Evolutionary conservation across 2,888 invertebrate species (phyloP), one percentile per base, ranked within the genome.

Genomic region (Brachyptera risi): DNA sequence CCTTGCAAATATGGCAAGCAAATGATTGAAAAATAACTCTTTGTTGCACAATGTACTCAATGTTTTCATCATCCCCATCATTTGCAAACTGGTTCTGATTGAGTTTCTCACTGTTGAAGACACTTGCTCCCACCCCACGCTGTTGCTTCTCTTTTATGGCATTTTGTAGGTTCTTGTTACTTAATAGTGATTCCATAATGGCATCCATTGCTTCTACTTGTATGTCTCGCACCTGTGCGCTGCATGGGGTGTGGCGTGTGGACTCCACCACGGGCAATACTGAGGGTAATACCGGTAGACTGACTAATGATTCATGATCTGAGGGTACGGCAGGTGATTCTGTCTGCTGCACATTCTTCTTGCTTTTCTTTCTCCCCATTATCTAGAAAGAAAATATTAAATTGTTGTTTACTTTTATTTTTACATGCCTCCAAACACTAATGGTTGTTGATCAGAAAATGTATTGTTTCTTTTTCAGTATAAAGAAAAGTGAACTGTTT

Each of bases 21-120:
- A 80, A 83, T 42, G 81, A 79, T 31, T 83, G 74, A 69, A 83
- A 87, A 13, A 85, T 83, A 69, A 80, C 80, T 9, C 87, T 78
- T 58, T 86, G 86, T 68, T 80, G 83, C 65, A 85, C 84, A 65
- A 84, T 81, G 68, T 85, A 83, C 54, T 85, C 81, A 51, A 83
- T 77, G 59, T 81, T 81, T 59, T 83, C 81, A 37, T 81, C 83
- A 24, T 80, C 54, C 17, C 54, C 35, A 17, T 44, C 44, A 35
- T 54, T 35, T 19, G 37, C 21, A 19, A 21, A 35, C n/a, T 54
- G 17, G 21, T 35, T 23, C 13, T 35, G 19, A 37, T 54, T 37
- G 17, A 54, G 37, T 35, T 54, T 54, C 13, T 31, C 35, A 23
- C 54, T 54, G 24, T 35, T 35, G 37, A 54, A 54, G 17, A 54